Percentiles rank a stretch among this genome's conserved stretches.
Evolutionary conservation across 2,797 vertebrate genomes (phyloP).

Genomic region (Natrix natrix): DNA sequence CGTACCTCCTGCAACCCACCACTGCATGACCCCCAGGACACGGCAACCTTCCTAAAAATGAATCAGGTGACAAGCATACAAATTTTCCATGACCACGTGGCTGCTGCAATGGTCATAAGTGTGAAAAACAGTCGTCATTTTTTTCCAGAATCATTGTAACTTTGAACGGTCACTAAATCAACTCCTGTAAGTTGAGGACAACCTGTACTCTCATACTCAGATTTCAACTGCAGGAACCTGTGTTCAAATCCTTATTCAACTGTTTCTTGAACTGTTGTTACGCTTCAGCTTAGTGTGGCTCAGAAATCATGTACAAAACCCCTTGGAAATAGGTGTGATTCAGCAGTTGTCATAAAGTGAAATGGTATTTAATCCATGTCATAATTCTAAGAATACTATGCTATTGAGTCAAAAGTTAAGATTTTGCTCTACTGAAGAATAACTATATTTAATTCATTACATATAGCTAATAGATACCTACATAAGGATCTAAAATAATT

Average conservation of each 20-base stretch:
- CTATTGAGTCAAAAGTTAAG: not conserved
- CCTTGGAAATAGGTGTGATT: not conserved
- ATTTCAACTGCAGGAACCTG: not conserved
- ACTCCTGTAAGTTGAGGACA: not conserved
- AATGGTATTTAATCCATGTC: not conserved
- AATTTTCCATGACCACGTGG: not conserved
- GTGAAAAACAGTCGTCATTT: not conserved
- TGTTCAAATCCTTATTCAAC: not conserved
- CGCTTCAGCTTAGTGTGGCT: not conserved
- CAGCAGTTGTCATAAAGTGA: not conserved
- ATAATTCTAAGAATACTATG: not conserved
- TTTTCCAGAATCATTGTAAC: not conserved
- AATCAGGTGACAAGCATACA: not conserved
- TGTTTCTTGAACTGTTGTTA: not conserved
- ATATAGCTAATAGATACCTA: not conserved
- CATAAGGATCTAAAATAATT: conserved; percentile 28
- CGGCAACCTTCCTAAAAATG: not conserved
- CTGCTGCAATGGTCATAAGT: not conserved
- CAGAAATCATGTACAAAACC: not conserved
- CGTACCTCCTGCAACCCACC: too few relatives aligned
- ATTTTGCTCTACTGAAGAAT: not conserved
- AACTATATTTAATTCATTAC: not conserved
- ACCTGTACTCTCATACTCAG: not conserved
- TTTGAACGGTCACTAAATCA: not conserved
- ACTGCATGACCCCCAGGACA: not conserved